Evolutionary conservation across 2,888 invertebrate genomes (phyloP).

Genomic region (Linnaemya tessellans): DNA sequence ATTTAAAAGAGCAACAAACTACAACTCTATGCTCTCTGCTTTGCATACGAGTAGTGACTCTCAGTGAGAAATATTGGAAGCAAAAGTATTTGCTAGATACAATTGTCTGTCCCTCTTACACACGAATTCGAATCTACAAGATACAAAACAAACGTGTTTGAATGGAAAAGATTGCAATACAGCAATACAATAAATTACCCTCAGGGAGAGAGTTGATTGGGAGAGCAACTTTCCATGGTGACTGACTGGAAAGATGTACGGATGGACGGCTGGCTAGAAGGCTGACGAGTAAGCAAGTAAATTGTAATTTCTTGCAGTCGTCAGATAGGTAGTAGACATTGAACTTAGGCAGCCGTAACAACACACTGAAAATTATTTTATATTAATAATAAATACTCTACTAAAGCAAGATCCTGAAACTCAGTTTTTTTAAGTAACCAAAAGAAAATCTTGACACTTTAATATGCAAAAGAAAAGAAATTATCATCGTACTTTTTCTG

Average conservation of each 20-base stretch:
- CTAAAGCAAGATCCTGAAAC: conserved; percentile 57
- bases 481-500: conserved; percentile 8
- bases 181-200: conserved; percentile 18
- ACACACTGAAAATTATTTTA: conserved; percentile 50
- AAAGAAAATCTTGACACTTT: conserved; percentile 41
- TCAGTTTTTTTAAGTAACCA: conserved; percentile 29
- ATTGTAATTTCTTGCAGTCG: conserved; percentile 71
- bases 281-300: conserved; percentile 50
- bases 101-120: conserved; percentile 61
- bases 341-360: conserved; percentile 72
- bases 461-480: conserved; percentile 35
- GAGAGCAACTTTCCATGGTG: conserved; percentile 44
- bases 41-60: background rate
- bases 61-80: conserved; percentile 53
- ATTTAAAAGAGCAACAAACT: conserved; percentile 28
- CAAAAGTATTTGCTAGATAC: conserved; percentile 47
- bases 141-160: conserved; percentile 54
- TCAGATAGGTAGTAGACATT: conserved; percentile 73
- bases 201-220: background rate
- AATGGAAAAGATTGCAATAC: conserved; percentile 48
- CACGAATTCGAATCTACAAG: conserved; percentile 42
- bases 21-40: conserved; percentile 29
- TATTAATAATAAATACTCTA: conserved; percentile 57
- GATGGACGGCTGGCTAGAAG: conserved; percentile 10
- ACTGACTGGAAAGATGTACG: conserved; percentile 46